A percentile compares a stretch with the other conserved stretches of the same genome.
These are phyloP conservation scores for Biston betularia DNA, from an alignment of 2,888 invertebrate species.

Conservation along the genomic window DNA sequence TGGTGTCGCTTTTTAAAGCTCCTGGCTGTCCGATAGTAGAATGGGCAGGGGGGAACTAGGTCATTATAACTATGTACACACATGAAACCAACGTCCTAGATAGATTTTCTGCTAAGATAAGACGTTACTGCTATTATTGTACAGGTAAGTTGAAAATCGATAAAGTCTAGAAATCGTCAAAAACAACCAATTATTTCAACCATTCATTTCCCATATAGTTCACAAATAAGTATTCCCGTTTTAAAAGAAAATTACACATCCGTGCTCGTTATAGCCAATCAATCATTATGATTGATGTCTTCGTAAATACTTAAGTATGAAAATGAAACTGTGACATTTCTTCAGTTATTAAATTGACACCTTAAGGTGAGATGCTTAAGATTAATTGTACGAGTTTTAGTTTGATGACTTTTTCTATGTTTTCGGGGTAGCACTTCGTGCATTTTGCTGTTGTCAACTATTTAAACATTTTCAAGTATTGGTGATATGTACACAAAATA, in stretches of 20 bases:
- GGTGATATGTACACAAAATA: too few species aligned
- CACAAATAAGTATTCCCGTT: conserved; percentile 12
- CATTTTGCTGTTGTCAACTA: too few species aligned
- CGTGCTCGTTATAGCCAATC: conserved; percentile 32
- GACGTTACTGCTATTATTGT: too few species aligned
- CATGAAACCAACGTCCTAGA: too few species aligned
- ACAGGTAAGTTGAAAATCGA: too few species aligned
- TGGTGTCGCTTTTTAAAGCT: too few species aligned
- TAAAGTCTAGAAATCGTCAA: neutral
- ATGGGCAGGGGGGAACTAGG: too few species aligned
- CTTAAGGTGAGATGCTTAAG: conserved; percentile 1
- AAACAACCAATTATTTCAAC: neutral
- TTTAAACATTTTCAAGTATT: too few species aligned
- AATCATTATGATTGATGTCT: conserved; percentile 47
- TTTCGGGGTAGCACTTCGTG: too few species aligned
- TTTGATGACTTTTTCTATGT: neutral
- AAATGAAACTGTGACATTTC: conserved; percentile 16
- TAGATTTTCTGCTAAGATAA: too few species aligned
- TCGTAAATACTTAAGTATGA: conserved; percentile 15
- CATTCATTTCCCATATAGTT: neutral
- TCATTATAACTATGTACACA: too few species aligned
- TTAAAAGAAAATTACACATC: conserved; percentile 22
- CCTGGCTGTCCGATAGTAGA: too few species aligned
- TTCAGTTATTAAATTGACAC: conserved; percentile 19
- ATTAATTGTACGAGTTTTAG: conserved; percentile 11